Percentiles rank a stretch among this genome's conserved stretches.
Conservation (phyloP, 2,888 invertebrate genomes). For the Kryphioiulus occultus region DNA sequence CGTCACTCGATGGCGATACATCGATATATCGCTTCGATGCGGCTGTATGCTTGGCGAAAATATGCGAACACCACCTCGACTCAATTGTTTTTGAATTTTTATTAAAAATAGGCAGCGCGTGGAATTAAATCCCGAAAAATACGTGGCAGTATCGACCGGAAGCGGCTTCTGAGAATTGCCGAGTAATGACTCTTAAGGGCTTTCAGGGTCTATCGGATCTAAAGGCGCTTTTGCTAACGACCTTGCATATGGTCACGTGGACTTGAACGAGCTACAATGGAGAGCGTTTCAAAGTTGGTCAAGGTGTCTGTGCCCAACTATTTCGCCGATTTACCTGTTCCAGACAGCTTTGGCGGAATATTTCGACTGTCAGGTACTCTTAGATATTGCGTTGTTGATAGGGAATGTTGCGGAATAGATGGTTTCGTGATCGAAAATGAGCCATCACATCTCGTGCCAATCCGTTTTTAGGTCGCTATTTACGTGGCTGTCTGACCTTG, state of each 20-base stretch:
- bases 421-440: not conserved
- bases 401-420: not conserved
- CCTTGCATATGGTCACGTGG: not conserved
- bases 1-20: not conserved
- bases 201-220: not conserved
- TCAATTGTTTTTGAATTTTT: not conserved
- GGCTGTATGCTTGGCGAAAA: not conserved
- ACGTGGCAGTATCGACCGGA: not conserved
- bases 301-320: conserved; percentile 85
- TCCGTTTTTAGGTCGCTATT: not conserved
- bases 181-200: not conserved
- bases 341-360: conserved; percentile 83
- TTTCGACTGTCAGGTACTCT: conserved; percentile 81
- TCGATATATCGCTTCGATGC: not conserved
- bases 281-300: conserved; percentile 76
- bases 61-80: not conserved
- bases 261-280: conserved; percentile 67
- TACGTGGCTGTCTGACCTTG: not conserved
- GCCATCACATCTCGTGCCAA: not conserved
- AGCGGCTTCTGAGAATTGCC: no score
- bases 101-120: not conserved
- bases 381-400: not conserved
- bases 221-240: not conserved
- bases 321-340: conserved; percentile 82
- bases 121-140: not conserved